These are phyloP conservation scores for Odontomachus brunneus DNA, from an alignment of 1,140 invertebrate genomes.

Conservation along the genomic window DNA sequence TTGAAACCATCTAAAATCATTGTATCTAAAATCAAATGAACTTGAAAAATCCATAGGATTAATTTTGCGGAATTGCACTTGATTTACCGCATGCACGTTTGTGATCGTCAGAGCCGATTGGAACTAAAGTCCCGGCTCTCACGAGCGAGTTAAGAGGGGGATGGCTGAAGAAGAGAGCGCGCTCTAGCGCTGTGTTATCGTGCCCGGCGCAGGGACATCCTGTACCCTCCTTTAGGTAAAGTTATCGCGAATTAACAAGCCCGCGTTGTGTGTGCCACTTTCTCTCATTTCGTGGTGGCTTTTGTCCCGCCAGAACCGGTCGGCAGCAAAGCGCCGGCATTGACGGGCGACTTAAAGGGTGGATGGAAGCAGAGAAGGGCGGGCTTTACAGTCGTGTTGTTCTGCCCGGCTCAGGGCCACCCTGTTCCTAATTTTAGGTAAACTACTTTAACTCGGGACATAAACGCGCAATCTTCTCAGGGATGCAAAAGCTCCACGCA, in stretches of 20 bases:
- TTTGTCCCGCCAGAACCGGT: constrained; percentile 87
- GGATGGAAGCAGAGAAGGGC: constrained; percentile 76
- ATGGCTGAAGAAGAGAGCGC: constrained; percentile 77
- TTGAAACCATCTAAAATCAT: neutral
- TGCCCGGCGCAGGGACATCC: constrained; percentile 89
- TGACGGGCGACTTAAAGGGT: constrained; percentile 84
- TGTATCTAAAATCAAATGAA: neutral
- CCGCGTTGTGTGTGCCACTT: constrained; percentile 59
- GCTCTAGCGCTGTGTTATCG: constrained; percentile 85
- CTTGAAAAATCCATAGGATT: neutral
- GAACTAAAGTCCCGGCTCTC: constrained; percentile 89
- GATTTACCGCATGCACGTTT: constrained; percentile 50
- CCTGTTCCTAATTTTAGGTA: constrained; percentile 83
- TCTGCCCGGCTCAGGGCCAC: constrained; percentile 89
- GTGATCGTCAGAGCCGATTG: constrained; percentile 87
- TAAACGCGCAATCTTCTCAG: neutral
- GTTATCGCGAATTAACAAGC: constrained; percentile 65
- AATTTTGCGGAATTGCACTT: neutral
- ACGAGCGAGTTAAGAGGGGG: constrained; percentile 83
- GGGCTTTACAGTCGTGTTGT: constrained; percentile 84
- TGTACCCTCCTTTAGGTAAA: constrained; percentile 83
- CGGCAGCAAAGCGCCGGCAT: constrained; percentile 89
- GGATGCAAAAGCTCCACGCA: neutral
- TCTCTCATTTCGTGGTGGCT: constrained; percentile 8
- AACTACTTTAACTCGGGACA: constrained; percentile 42